These are phyloP conservation scores for Cetoscarus ocellatus DNA, from an alignment of 2,797 vertebrate species.

Conservation along the genomic window DNA sequence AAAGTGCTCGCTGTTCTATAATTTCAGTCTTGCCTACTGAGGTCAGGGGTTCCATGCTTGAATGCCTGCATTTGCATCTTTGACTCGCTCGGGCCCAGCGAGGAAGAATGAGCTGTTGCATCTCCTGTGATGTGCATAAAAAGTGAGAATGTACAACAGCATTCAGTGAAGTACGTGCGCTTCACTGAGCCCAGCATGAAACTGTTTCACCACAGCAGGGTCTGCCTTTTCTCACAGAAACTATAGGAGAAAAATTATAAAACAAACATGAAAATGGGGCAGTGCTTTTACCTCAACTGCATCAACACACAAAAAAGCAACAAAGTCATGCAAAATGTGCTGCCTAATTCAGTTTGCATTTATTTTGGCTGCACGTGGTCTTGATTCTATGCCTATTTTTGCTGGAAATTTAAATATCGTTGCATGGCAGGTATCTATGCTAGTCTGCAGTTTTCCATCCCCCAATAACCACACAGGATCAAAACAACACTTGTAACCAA, in stretches of 20 bases:
- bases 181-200: conserved; percentile 73
- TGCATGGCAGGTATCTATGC: conserved; percentile 5
- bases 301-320: conserved; percentile 8
- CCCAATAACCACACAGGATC: conserved; percentile 54
- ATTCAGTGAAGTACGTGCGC: conserved; percentile 59
- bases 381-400: not conserved
- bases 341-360: conserved; percentile 32
- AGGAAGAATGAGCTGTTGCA: conserved; percentile 68
- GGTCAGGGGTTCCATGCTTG: conserved; percentile 67
- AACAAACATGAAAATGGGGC: conserved; percentile 47
- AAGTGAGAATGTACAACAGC: conserved; percentile 68
- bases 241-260: conserved; percentile 44
- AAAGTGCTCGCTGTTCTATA: conserved; percentile 60
- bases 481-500: conserved; percentile 41
- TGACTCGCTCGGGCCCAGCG: conserved; percentile 57
- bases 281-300: conserved; percentile 31
- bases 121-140: conserved; percentile 62
- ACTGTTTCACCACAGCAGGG: conserved; percentile 61
- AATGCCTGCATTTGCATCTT: conserved; percentile 73
- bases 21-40: conserved; percentile 60
- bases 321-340: conserved; percentile 5
- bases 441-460: conserved; percentile 21
- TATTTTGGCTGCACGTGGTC: conserved; percentile 2
- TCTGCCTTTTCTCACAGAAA: conserved; percentile 47
- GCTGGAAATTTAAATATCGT: not conserved